Conservation (phyloP, 2,797 vertebrate species). For the Potorous gilbertii region DNA sequence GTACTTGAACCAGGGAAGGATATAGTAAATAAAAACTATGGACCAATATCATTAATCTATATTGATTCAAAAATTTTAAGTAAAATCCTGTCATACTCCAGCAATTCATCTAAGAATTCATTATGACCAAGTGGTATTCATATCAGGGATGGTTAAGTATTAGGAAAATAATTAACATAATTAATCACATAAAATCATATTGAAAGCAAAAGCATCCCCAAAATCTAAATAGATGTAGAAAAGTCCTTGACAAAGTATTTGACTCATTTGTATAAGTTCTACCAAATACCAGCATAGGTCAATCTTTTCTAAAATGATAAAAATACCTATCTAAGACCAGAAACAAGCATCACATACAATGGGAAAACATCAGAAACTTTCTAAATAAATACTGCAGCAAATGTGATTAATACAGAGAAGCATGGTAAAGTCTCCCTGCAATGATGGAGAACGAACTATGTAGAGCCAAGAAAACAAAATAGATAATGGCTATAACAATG, state of each 20-base stretch:
- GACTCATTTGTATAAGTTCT: neutral
- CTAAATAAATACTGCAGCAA: neutral
- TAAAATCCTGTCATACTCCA: neutral
- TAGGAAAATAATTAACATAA: neutral
- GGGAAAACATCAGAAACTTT: neutral
- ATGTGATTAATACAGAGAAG: neutral
- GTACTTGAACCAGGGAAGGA: neutral
- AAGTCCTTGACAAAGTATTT: neutral
- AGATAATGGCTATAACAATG: too few relatives aligned
- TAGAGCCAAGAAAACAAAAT: too few relatives aligned
- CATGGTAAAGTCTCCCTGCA: neutral
- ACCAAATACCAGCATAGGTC: neutral
- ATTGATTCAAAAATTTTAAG: neutral
- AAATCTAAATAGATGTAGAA: neutral
- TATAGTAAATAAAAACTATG: neutral
- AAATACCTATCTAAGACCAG: neutral
- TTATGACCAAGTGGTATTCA: neutral
- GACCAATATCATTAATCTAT: neutral
- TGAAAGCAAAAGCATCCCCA: neutral
- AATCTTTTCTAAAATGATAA: neutral
- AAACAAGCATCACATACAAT: neutral
- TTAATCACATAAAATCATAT: neutral
- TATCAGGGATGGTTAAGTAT: too few relatives aligned
- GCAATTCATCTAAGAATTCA: neutral
- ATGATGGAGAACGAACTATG: neutral